Conservation (phyloP, 2,888 invertebrate genomes). For the Matsumyia berberina region DNA sequence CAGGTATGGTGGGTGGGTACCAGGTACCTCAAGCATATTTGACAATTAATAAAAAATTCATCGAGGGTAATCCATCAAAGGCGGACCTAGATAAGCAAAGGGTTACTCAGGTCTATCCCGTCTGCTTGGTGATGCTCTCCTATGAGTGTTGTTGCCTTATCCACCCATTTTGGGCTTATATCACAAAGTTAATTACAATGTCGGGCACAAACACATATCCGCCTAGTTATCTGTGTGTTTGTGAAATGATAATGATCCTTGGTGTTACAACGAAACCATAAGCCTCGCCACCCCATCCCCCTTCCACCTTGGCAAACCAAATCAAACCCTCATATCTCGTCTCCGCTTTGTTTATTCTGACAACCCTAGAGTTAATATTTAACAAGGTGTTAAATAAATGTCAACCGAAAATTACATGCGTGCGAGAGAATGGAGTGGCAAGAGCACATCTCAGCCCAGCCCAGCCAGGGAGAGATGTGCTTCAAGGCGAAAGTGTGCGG, state of each 20-base stretch:
- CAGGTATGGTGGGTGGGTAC: background rate
- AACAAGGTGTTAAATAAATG: conserved; percentile 76
- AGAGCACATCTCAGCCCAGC: background rate
- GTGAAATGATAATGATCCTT: conserved; percentile 73
- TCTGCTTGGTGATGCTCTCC: conserved; percentile 40
- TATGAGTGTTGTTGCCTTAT: conserved; percentile 22
- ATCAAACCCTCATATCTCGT: conserved; percentile 60
- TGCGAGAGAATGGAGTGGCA: conserved; percentile 7
- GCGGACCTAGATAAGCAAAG: conserved; percentile 9
- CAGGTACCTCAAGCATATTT: conserved; percentile 10
- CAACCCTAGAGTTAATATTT: conserved; percentile 74
- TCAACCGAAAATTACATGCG: conserved; percentile 72
- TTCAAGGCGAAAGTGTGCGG: conserved; percentile 59
- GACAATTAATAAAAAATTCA: conserved; percentile 31
- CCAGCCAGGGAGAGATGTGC: background rate
- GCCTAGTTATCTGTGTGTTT: conserved; percentile 23
- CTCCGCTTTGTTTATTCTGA: conserved; percentile 66
- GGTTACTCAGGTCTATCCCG: conserved; percentile 9
- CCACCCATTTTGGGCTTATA: conserved; percentile 42
- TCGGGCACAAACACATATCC: conserved; percentile 30
- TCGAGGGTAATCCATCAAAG: conserved; percentile 40
- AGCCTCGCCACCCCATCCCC: background rate
- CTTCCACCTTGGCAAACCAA: conserved; percentile 31
- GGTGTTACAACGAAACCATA: conserved; percentile 69
- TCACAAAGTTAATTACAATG: conserved; percentile 66